Conservation (phyloP, 2,888 invertebrate species). For the Cephus spinipes region DNA sequence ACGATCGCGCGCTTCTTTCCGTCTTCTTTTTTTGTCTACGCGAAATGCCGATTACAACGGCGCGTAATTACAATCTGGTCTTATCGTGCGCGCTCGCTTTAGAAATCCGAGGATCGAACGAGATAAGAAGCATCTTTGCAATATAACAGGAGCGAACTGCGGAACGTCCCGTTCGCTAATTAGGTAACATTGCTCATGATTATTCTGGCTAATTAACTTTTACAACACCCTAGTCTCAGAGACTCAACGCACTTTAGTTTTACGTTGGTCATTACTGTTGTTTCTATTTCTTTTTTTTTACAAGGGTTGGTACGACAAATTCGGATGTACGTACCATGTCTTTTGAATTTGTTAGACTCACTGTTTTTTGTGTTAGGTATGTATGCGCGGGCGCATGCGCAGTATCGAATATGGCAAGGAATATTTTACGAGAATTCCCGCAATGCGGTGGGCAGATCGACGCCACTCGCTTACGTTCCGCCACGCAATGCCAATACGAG, state of each 20-base stretch:
- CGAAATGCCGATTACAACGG: too few relatives aligned
- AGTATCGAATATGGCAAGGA: not conserved
- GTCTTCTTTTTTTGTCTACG: too few relatives aligned
- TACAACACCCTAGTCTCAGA: conserved; percentile 8
- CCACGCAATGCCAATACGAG: conserved; percentile 16
- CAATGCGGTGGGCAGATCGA: conserved; percentile 3
- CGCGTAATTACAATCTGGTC: too few relatives aligned
- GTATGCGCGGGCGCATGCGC: not conserved
- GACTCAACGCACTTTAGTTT: not conserved
- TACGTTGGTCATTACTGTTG: not conserved
- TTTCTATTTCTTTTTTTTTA: not conserved
- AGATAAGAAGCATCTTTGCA: not conserved
- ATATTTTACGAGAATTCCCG: conserved; percentile 20
- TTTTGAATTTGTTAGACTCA: not conserved
- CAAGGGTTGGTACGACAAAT: not conserved
- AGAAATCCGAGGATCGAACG: not conserved
- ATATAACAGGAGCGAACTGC: conserved; percentile 11
- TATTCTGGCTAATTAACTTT: conserved; percentile 19
- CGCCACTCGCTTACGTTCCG: not conserved
- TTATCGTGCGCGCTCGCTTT: not conserved
- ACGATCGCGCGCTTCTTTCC: too few relatives aligned
- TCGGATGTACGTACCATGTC: not conserved
- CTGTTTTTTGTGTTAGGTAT: not conserved
- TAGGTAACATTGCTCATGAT: conserved; percentile 21
- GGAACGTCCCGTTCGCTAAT: conserved; percentile 19